Base-by-base conservation (phyloP, 2,888 invertebrate genomes). In the Rhabditoides inermis region DNA sequence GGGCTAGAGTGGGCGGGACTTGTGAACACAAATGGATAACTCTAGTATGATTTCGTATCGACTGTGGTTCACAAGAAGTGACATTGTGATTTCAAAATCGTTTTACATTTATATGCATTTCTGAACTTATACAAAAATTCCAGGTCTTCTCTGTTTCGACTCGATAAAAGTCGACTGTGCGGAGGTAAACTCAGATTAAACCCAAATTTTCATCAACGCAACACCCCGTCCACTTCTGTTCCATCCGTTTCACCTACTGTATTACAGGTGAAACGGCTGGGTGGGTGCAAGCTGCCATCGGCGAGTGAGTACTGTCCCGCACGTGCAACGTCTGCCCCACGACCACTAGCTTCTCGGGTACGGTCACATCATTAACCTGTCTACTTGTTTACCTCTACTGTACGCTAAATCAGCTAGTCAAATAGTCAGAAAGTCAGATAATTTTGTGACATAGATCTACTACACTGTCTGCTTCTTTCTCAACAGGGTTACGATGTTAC, bases 151-250 rank as follows among this genome's bases (percentile, higher is more conserved):
- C 23, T 68, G 68, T 36, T 60, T 56, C 50, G 68, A 68, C 44
- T 67, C 67, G 2, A 63, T 63, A 15, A 68, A 68, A 48, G 62
- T 68, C n/a, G 62, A 68, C 45, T 68, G 68, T 45, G 60, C 52
- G 22, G 63, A 65, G 49, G 63, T 62, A 20, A 39, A 39, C 20
- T n/a, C 7, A 39, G 20, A n/a, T 39, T 39, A 20, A 39, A n/a
- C 7, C 20, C 18, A 20, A 39, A 39, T n/a, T 12, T 1, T 39
- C 18, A 7, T 18, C 1, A 10, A 10, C 1, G 20, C 10, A 39
- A 39, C 1, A 20, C n/a, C n/a, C n/a, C n/a, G n/a, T n/a, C n/a
- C n/a, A n/a, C n/a, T n/a, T n/a, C n/a, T n/a, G n/a, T n/a, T n/a
- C n/a, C n/a, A n/a, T n/a, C n/a, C n/a, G n/a, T n/a, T n/a, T n/a